Evolutionary conservation across 2,888 invertebrate genomes (phyloP).

Genomic region (Serripes groenlandicus): DNA sequence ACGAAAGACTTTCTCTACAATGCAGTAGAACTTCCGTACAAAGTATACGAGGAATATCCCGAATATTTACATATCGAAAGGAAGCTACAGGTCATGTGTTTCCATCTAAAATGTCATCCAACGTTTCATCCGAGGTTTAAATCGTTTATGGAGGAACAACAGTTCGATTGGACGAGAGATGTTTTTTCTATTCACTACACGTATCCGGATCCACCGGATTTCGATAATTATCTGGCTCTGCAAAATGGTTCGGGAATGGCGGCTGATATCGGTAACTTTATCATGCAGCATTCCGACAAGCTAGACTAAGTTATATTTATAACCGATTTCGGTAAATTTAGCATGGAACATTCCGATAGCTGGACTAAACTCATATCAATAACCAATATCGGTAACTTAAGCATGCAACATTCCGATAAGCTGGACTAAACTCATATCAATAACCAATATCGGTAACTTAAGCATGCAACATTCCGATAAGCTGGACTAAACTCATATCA

Average conservation of each 20-base stretch:
- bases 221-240: slow-evolving; percentile 68
- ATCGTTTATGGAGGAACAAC: slow-evolving; percentile 74
- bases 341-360: neutral
- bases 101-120: slow-evolving; percentile 82
- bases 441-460: too few relatives aligned
- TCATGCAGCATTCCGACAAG: slow-evolving; percentile 68
- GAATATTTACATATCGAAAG: slow-evolving; percentile 79
- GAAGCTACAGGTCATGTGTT: slow-evolving; percentile 84
- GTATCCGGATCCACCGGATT: slow-evolving; percentile 81
- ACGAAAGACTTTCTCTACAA: slow-evolving; percentile 75
- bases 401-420: too few relatives aligned
- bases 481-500: too few relatives aligned
- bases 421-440: too few relatives aligned
- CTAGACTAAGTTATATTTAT: slow-evolving; percentile 4
- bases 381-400: too few relatives aligned
- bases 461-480: too few relatives aligned
- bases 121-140: slow-evolving; percentile 78
- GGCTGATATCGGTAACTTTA: slow-evolving; percentile 81
- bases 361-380: too few relatives aligned
- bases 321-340: neutral
- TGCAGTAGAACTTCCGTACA: slow-evolving; percentile 75
- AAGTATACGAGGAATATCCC: slow-evolving; percentile 81
- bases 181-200: slow-evolving; percentile 84
- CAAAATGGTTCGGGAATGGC: slow-evolving; percentile 72
- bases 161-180: slow-evolving; percentile 82